Evolutionary conservation across 1,140 invertebrate species (phyloP), one percentile per base, ranked within the genome.

Genomic region (Lucilia cuprina): DNA sequence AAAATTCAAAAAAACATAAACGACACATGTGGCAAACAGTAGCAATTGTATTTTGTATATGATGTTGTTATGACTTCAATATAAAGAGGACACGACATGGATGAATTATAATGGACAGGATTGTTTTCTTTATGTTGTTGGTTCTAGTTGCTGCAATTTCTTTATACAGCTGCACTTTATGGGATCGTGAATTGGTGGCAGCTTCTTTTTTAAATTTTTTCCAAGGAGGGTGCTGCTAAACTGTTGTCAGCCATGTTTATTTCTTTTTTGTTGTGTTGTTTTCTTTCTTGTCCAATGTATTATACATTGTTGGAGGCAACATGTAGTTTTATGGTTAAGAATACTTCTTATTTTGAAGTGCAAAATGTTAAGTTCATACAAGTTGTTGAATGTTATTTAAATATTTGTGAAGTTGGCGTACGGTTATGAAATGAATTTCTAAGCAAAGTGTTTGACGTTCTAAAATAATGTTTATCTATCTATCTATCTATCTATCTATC

Each of bases 11-110:
- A n/a, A 8, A 14, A 14, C 50, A 55, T 14, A 87, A 30, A 89
- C 89, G 84, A 84, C 85, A 87, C 83, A 87, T 88, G 88, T 87
- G 87, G 87, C 88, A 83, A 89, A 89, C 88, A 89, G 88, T 89
- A 89, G 88, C 88, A 89, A 89, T 89, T 89, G 88, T 88, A 88
- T 89, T 82, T 82, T 89, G 87, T 88, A 88, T 87, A 89, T 89
- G 88, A 80, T 80, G 77, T 80, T 80, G 77, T 80, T 80, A 80
- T 80, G 77, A 80, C 77, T 80, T 49, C 41, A 49, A 80, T 80
- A 80, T 80, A 30, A n/a, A 80, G 41, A 80, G 77, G 77, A 80
- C 77, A 80, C 77, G 77, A 80, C 77, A 80, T 80, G n/a, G 77
- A 80, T 80, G 77, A 80, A 80, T 80, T 80, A 80, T 80, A 21